Percentiles rank a stretch among this genome's conserved stretches.
Evolutionary conservation across 2,113 vertebrate species (phyloP).

Genomic region (Chascanopsetta lugubris): DNA sequence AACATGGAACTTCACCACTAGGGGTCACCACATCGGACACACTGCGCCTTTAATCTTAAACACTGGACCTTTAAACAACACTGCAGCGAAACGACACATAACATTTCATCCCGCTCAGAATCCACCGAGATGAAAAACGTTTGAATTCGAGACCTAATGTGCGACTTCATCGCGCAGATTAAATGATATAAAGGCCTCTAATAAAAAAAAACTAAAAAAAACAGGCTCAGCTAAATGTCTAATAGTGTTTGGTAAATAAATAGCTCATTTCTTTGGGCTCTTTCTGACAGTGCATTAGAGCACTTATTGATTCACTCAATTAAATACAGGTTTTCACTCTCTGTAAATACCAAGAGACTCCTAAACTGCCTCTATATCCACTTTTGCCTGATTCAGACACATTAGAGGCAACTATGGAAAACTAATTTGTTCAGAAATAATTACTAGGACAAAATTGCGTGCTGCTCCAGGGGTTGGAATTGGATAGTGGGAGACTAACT

Average conservation of each 20-base stretch:
- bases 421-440: constrained; percentile 80
- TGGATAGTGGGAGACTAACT: constrained; percentile 75
- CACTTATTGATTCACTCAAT: constrained; percentile 82
- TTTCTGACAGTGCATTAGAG: constrained; percentile 74
- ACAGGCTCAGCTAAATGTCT: constrained; percentile 52
- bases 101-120: not conserved
- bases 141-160: constrained; percentile 35
- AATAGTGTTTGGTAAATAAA: constrained; percentile 67
- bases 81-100: not conserved
- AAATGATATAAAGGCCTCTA: constrained; percentile 35
- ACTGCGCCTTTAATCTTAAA: not conserved
- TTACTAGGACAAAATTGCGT: constrained; percentile 72
- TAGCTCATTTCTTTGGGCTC: constrained; percentile 62
- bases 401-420: constrained; percentile 78
- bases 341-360: constrained; percentile 80
- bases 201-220: too few species aligned
- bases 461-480: constrained; percentile 73
- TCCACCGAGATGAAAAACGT: constrained; percentile 7
- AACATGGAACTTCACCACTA: too few species aligned
- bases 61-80: constrained; percentile 5
- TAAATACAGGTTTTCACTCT: constrained; percentile 80
- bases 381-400: constrained; percentile 78
- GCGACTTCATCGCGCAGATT: constrained; percentile 15
- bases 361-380: constrained; percentile 72
- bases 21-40: too few species aligned